Evolutionary conservation across 1,140 invertebrate genomes (phyloP), one percentile per base, ranked within the genome.

Genomic region (Drosophila trapezifrons): DNA sequence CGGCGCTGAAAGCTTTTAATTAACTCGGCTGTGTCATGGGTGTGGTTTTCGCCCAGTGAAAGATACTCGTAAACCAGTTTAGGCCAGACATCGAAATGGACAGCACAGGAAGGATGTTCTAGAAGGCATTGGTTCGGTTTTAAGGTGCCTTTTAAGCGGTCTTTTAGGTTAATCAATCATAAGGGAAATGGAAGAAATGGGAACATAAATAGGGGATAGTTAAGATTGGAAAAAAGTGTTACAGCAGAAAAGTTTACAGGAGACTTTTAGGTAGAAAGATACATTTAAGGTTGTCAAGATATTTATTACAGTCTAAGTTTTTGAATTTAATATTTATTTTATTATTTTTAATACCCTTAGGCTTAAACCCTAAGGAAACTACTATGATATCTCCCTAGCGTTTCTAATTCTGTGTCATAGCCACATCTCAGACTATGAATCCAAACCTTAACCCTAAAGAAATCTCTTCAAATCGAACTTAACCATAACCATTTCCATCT

Each of bases 1-100:
- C 2, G 32, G 51, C 55, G 37, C 20, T 58, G 38, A 78, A 72
- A 51, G 59, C 71, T 80, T 80, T 80, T 56, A 76, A 77, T 71
- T 76, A 32, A 65, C 52, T 80, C 62, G 51, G 32, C 15, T 55
- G 40, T 45, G 51, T 29, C 29, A 27, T 10, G 67, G 67, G 67
- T 57, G 67, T 47, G 67, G 51, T 18, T 25, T 18, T 27, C 17
- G 6, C 51, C 51, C 51, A 29, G 20, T 38, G 29, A 52, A 74
- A 55, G 49, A 71, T 69, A 71, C 38, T 69, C 18, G 20, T 12
- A 47, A 49, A 71, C 67, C 38, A 29, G 42, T 56, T 70, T 42
- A 46, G 8, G 20, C 64, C 64, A 71, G 63, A 58, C 3, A 58
- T 35, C 9, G 43, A 38, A n/a, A 58, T 35, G 13, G 43, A 38